These are phyloP conservation scores for Gallinago stenura DNA, from an alignment of 2,797 vertebrate species.

Conservation along the genomic window DNA sequence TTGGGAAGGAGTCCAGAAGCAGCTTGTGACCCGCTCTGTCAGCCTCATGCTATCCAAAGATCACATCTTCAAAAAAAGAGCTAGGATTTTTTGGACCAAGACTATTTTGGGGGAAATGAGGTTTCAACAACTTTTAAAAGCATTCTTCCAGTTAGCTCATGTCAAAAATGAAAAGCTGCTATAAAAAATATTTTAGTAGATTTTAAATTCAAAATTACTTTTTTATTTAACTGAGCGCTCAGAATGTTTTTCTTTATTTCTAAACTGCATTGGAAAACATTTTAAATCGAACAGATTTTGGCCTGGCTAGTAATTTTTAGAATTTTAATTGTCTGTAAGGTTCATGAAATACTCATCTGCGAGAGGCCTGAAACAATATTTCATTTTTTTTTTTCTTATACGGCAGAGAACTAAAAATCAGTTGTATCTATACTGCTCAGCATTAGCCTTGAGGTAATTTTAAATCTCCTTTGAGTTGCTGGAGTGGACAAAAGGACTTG, in stretches of 20 bases:
- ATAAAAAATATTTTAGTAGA: background rate
- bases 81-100: background rate
- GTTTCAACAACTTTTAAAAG: background rate
- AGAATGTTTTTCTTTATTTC: background rate
- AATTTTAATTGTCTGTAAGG: background rate
- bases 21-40: background rate
- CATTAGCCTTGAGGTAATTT: background rate
- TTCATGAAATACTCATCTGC: background rate
- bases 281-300: background rate
- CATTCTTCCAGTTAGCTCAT: background rate
- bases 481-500: background rate
- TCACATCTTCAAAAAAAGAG: background rate
- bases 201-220: background rate
- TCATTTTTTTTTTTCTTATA: background rate
- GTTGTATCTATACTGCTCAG: background rate
- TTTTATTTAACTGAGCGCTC: background rate
- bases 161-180: background rate
- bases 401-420: background rate
- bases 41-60: background rate
- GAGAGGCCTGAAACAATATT: background rate
- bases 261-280: background rate
- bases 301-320: background rate
- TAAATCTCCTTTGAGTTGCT: background rate
- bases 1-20: background rate
- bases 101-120: background rate